These are phyloP conservation scores for Morone saxatilis DNA, from an alignment of 2,113 vertebrate species.

Conservation along the genomic window DNA sequence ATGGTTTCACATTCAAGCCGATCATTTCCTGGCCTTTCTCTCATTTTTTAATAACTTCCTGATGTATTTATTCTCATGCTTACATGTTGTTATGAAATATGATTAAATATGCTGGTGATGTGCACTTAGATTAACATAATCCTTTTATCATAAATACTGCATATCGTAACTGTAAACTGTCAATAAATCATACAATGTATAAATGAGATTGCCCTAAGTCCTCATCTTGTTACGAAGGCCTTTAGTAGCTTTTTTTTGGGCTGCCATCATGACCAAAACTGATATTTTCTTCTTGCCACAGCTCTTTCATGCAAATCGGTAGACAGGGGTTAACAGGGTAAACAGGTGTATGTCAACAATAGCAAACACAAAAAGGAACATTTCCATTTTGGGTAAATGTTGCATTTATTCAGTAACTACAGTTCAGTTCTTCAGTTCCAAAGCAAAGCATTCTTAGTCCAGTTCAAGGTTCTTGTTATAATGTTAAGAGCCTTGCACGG, in stretches of 20 bases:
- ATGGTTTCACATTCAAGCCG: background rate
- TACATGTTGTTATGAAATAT: background rate
- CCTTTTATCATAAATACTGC: background rate
- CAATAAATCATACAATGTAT: conserved; percentile 1
- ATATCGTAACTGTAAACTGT: background rate
- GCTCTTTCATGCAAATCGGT: background rate
- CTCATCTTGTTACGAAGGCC: background rate
- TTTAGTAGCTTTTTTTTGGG: background rate
- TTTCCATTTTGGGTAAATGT: too few relatives aligned
- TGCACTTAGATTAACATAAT: background rate
- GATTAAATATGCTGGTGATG: background rate
- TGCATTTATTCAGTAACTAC: too few relatives aligned
- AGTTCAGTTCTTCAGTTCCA: too few relatives aligned
- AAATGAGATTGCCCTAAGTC: background rate
- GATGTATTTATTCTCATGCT: background rate
- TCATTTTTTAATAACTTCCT: background rate
- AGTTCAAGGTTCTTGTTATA: too few relatives aligned
- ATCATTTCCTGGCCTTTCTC: background rate
- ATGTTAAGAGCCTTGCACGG: too few relatives aligned
- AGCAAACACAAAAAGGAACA: background rate
- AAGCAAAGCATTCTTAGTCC: too few relatives aligned
- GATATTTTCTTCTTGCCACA: background rate
- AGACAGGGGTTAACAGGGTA: background rate
- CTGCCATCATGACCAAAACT: background rate
- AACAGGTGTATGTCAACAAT: background rate